Conservation (phyloP, 2,888 invertebrate species). For the Troides oblongomaculatus region DNA sequence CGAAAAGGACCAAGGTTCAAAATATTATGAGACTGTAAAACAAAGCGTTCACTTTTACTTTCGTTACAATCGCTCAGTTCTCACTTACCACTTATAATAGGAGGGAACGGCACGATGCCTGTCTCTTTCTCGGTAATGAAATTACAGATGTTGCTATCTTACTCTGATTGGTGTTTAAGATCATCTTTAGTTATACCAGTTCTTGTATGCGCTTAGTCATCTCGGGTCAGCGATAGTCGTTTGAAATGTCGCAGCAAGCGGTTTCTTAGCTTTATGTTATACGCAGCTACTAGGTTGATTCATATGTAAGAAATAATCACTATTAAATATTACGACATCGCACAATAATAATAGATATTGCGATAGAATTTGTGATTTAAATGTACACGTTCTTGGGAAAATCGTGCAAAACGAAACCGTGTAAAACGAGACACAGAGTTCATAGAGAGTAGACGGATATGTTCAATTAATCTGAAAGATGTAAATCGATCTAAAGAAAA, state of each 20-base stretch:
- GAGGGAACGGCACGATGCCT: conserved; percentile 44
- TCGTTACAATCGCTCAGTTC: conserved; percentile 57
- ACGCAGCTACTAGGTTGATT: conserved; percentile 2
- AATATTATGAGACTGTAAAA: conserved; percentile 42
- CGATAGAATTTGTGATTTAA: not conserved
- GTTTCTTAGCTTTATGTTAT: conserved; percentile 43
- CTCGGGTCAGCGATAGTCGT: conserved; percentile 61
- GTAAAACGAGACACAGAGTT: too few species aligned
- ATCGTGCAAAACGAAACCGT: too few species aligned
- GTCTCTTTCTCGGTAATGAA: conserved; percentile 46
- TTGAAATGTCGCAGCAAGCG: conserved; percentile 64
- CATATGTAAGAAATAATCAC: not conserved
- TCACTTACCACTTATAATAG: conserved; percentile 60
- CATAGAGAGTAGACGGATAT: too few species aligned
- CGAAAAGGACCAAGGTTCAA: conserved; percentile 35
- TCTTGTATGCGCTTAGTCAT: conserved; percentile 64
- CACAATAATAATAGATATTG: not conserved
- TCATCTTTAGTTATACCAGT: conserved; percentile 60
- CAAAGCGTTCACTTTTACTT: conserved; percentile 72
- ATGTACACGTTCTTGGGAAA: not conserved
- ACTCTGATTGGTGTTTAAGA: conserved; percentile 48
- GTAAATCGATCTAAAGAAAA: too few species aligned
- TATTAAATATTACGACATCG: not conserved
- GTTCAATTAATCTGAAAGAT: too few species aligned
- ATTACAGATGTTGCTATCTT: conserved; percentile 40